Percentiles rank a stretch among this genome's conserved stretches.
Evolutionary conservation across 2,113 vertebrate species (phyloP).

Genomic region (Microtus richardsoni): DNA sequence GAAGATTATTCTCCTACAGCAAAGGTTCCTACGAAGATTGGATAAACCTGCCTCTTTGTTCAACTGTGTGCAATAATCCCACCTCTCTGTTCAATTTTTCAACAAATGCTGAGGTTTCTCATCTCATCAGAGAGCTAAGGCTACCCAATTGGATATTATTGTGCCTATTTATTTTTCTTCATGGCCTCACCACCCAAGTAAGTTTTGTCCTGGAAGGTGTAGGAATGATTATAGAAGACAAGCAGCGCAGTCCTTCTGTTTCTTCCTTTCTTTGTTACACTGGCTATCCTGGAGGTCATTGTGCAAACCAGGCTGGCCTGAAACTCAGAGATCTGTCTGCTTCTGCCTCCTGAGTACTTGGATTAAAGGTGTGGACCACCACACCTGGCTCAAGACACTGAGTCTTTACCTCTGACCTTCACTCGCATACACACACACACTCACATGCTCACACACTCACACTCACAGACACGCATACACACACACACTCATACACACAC

Average conservation of each 20-base stretch:
- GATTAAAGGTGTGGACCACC: not conserved
- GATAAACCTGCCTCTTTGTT: too few relatives aligned
- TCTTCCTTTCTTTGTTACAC: not conserved
- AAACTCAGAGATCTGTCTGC: not conserved
- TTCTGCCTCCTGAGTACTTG: not conserved
- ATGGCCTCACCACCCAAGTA: not conserved
- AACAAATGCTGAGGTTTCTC: not conserved
- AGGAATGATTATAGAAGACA: not conserved
- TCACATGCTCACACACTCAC: not conserved
- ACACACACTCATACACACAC: fast-evolving
- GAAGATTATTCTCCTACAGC: too few relatives aligned
- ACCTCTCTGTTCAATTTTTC: not conserved
- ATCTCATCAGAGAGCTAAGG: not conserved
- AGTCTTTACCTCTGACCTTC: not conserved
- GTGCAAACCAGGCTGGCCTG: not conserved
- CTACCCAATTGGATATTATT: not conserved
- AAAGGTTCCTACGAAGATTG: not conserved
- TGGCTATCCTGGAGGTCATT: not conserved
- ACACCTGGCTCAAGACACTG: not conserved
- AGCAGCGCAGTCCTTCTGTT: not conserved
- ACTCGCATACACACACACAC: fast-evolving
- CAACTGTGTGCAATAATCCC: not conserved
- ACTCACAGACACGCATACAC: too few relatives aligned
- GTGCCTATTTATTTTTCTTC: not conserved
- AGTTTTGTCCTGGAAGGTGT: not conserved